Conservation (phyloP, 2,797 vertebrate genomes). For the Pangasius sanitwongsei region DNA sequence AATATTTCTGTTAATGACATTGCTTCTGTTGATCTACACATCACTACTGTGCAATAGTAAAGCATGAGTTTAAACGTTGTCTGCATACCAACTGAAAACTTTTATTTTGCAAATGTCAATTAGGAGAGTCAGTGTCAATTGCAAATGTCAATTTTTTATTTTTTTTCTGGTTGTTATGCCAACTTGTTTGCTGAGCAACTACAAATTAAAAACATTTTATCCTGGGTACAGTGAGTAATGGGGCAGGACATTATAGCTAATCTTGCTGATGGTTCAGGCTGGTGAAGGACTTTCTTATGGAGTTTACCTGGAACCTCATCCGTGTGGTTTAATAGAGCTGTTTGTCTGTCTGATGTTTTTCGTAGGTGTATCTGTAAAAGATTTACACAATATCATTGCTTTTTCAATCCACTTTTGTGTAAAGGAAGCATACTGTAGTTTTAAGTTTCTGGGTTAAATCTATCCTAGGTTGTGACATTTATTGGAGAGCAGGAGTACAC, state of each 20-base stretch:
- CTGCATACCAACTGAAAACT: too few relatives aligned
- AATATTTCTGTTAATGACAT: neutral
- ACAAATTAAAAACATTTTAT: neutral
- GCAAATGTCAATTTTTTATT: too few relatives aligned
- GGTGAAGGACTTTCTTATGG: neutral
- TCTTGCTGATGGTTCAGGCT: neutral
- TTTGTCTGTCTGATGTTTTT: neutral
- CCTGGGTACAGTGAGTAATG: too few relatives aligned
- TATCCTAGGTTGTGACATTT: neutral
- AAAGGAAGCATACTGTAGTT: conserved; percentile 1
- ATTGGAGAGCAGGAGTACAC: neutral
- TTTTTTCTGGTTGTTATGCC: neutral
- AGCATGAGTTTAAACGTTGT: neutral
- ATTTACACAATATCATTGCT: neutral
- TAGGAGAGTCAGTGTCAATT: too few relatives aligned
- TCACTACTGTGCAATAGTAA: neutral
- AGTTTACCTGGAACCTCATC: neutral
- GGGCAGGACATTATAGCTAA: neutral
- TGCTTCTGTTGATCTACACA: neutral
- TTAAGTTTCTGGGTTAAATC: neutral
- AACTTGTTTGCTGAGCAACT: neutral
- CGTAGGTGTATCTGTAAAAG: neutral
- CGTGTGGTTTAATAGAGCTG: neutral
- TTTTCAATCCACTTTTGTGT: neutral
- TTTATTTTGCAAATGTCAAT: neutral